Evolutionary conservation across 2,797 vertebrate species (phyloP).

Genomic region (Lates japonicus): DNA sequence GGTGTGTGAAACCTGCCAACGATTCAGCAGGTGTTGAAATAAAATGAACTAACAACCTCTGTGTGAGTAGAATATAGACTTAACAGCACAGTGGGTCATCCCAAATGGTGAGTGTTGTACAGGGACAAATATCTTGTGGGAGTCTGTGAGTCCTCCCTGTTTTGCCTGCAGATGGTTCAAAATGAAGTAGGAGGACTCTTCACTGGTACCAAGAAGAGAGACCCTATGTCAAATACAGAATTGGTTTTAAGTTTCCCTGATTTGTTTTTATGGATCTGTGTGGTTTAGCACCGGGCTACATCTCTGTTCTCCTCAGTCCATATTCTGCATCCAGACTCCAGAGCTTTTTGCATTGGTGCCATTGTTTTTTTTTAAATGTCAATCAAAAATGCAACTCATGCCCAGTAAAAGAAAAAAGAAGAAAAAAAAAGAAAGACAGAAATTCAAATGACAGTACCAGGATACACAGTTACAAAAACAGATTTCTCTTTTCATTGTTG

Average conservation of each 20-base stretch:
- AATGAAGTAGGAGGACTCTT: background rate
- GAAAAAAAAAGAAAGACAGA: background rate
- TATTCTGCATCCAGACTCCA: background rate
- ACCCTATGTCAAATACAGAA: background rate
- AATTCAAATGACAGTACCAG: background rate
- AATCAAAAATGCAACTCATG: background rate
- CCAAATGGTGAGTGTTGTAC: too few species aligned
- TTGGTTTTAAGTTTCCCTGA: background rate
- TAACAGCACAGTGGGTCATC: too few species aligned
- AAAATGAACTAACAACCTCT: background rate
- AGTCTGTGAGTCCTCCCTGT: background rate
- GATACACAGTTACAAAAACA: conserved; percentile 10
- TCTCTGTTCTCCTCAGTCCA: background rate
- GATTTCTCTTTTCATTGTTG: conserved; percentile 18
- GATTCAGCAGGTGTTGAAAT: too few species aligned
- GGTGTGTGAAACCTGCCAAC: too few species aligned
- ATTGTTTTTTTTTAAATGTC: too few species aligned
- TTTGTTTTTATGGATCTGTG: background rate
- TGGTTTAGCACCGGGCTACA: background rate
- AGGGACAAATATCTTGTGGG: too few species aligned
- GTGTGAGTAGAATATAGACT: background rate
- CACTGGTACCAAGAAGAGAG: background rate
- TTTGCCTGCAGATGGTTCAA: background rate
- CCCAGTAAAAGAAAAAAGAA: background rate
- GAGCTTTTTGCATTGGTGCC: too few species aligned